Evolutionary conservation across 2,113 vertebrate species (phyloP), one percentile per base, ranked within the genome.

Genomic region (Balaenoptera acutorostrata): DNA sequence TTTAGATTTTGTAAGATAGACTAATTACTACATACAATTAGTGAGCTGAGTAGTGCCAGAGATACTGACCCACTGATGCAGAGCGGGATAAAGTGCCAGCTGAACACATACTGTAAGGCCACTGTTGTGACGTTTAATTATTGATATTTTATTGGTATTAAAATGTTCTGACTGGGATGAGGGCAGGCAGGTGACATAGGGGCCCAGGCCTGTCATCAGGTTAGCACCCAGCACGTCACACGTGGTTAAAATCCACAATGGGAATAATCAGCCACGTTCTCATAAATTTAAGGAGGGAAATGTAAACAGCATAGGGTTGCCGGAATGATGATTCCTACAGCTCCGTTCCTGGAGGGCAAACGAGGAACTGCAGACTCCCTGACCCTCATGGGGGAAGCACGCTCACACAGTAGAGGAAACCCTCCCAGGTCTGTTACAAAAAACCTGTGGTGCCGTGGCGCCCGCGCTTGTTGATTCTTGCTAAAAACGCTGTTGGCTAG

Each of bases 1-100:
- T 90, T 96, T 97, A 97, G 95, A 97, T 97, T 95, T 81, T 96
- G 83, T 96, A 72, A 92, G 92, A 96, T 74, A 97, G 92, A 74
- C 75, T 98, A 97, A 97, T 97, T 88, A 94, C 83, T 86, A 72
- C 66, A 87, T 57, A 94, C 66, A 96, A 63, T 96, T 96, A 97
- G 95, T 80, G 72, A 85, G 72, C 44, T 36, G 23, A 88, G 29
- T 74, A 64, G n/a, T 81, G n/a, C 64, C 63, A n/a, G 72, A 71
- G 78, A 94, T 95, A 46, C 63, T 92, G 88, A 94, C 20, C 92
- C 2, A 2, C 55, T 84, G 88, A 49, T 57, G 41, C 80, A 85
- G 46, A 75, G 72, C 87, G 41, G 61, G 55, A 89, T 36, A 55
- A 7, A 83, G 33, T 84, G 14, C 75, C 72, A 78, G 55, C 75